Conservation (phyloP, 1,140 invertebrate species). For the Rhagoletis zephyria region DNA sequence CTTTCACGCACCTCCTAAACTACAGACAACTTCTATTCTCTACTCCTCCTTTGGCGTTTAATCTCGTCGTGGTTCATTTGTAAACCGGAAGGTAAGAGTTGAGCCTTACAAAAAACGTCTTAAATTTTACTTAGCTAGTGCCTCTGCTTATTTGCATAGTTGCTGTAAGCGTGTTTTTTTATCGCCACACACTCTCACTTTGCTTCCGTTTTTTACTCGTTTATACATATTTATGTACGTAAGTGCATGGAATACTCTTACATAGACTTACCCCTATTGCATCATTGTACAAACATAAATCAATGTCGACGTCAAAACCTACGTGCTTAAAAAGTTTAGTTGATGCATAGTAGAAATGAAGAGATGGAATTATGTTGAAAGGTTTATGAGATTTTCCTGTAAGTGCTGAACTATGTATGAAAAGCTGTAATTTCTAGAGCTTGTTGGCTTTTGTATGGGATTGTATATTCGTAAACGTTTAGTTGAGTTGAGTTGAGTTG, state of each 20-base stretch:
- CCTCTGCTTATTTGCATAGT: not conserved
- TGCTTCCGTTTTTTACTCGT: not conserved
- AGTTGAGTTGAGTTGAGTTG: no score
- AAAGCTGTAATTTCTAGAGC: not conserved
- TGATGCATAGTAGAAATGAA: not conserved
- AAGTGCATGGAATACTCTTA: slow-evolving; percentile 12
- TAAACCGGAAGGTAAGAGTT: no score
- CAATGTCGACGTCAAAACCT: slow-evolving; percentile 34
- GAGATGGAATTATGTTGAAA: not conserved
- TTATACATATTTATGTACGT: not conserved
- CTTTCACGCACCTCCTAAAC: not conserved
- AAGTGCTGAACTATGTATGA: not conserved
- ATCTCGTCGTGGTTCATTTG: no score
- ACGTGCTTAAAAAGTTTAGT: not conserved
- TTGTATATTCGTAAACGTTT: not conserved
- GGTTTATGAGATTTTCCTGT: not conserved
- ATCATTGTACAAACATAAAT: slow-evolving; percentile 2
- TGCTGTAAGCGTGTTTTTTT: not conserved
- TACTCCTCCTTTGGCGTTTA: not conserved
- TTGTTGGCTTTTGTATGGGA: no score
- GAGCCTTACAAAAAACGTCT: no score
- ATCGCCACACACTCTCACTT: not conserved
- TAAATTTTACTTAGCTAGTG: not conserved
- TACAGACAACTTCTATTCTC: not conserved
- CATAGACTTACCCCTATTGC: not conserved